Evolutionary conservation across 2,888 invertebrate species (phyloP), one percentile per base, ranked within the genome.

Genomic region (Melanargia galathea): DNA sequence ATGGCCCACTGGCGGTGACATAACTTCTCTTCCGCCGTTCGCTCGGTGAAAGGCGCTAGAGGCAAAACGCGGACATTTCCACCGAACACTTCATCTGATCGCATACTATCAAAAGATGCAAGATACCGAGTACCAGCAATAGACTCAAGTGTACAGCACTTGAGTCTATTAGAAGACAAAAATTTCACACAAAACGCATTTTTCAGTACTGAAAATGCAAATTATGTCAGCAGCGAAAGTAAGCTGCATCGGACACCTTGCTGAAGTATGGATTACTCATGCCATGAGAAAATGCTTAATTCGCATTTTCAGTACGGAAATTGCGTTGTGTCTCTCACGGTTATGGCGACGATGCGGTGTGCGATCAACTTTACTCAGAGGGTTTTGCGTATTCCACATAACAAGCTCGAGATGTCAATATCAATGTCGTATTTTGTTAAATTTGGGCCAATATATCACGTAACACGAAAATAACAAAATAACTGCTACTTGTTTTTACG

Each of bases 1-100:
- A 82, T 90, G 90, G 83, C 89, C 89, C 85, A 89, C 79, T 86
- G 22, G 80, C 78, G 69, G 73, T 90, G 89, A 90, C 86, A 87
- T 90, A 90, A 90, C 83, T 59, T 75, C 80, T 87, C 88, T 89
- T 89, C 88, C 90, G 87, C 87, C 81, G 83, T 73, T 76, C 78
- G 76, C 75, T 75, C 70, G 76, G 77, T 77, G 77, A 77, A 78
- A 78, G 78, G 77, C 69, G 70, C 66, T 43, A 57, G 33, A 13
- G 49, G 40, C 57, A 40, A 20, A 20, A 43, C 49, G 22, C n/a
- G 33, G 35, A 43, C 26, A 59, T 58, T 58, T 64, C 57, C 55
- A 64, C 62, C 20, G 46, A 60, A 60, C 45, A 30, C 7, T 43
- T 18, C 5, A 10, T 8, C 7, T 10, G 18, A 16, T 18, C 43